Conservation (phyloP, 2,113 vertebrate species). For the Prunella himalayana region DNA sequence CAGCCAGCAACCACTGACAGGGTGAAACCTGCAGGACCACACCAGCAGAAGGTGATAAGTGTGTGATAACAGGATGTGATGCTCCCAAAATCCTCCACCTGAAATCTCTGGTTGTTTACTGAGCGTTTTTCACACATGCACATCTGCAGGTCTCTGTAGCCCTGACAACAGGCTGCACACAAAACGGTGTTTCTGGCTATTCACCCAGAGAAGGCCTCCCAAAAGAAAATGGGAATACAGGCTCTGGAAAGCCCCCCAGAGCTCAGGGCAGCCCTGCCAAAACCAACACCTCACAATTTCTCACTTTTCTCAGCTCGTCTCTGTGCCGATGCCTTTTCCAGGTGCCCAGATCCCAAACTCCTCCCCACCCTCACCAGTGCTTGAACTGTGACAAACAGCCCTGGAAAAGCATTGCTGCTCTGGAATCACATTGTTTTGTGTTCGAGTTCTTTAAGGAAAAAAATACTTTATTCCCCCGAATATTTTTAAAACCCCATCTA, state of each 20-base stretch:
- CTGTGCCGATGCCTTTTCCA: slow-evolving; percentile 2
- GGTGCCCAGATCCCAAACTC: not conserved
- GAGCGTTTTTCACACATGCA: not conserved
- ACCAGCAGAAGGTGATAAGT: not conserved
- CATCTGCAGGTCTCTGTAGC: not conserved
- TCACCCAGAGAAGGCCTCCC: not conserved
- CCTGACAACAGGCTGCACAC: slow-evolving; percentile 28
- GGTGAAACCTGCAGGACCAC: not conserved
- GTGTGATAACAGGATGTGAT: not conserved
- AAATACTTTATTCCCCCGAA: rapidly evolving
- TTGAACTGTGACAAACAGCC: not conserved
- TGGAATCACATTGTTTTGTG: not conserved
- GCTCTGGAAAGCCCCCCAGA: not conserved
- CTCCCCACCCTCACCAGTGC: not conserved
- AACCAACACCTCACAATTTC: slow-evolving; percentile 19
- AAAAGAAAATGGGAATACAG: not conserved
- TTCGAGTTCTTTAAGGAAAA: not conserved
- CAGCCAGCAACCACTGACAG: not conserved
- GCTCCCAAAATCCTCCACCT: not conserved
- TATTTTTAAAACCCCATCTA: not conserved
- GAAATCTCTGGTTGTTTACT: not conserved
- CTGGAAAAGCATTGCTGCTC: not conserved
- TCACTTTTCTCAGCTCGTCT: not conserved
- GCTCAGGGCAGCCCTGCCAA: not conserved
- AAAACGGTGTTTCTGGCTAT: not conserved